Percentiles rank a stretch among this genome's conserved stretches.
Evolutionary conservation across 2,888 invertebrate species (phyloP).

Genomic region (Dryobota labecula): DNA sequence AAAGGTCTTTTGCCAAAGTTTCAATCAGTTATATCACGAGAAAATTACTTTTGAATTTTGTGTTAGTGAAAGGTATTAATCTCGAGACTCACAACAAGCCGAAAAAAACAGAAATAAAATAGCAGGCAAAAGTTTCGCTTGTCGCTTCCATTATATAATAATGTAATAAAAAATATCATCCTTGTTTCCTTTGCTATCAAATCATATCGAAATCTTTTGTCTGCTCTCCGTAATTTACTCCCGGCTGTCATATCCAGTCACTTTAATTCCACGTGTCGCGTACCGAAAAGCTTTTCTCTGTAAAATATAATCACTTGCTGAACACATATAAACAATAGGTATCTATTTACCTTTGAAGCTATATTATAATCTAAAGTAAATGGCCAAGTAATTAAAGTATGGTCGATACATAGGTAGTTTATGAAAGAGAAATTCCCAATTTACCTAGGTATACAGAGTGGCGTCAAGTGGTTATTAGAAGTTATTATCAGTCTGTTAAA

Average conservation of each 20-base stretch:
- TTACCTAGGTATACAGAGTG: no score
- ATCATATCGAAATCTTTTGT: conserved; percentile 8
- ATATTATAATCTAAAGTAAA: neutral
- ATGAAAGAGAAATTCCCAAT: no score
- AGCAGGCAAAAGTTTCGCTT: neutral
- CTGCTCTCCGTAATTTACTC: conserved; percentile 8
- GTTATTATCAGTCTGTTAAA: no score
- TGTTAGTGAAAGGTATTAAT: neutral
- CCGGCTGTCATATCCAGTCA: neutral
- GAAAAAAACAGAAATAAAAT: conserved; percentile 14
- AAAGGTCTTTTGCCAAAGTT: neutral
- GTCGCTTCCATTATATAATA: neutral
- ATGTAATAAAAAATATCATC: conserved; percentile 11
- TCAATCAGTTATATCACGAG: neutral
- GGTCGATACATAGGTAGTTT: neutral
- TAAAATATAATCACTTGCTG: neutral
- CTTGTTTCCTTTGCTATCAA: conserved; percentile 9
- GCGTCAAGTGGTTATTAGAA: no score
- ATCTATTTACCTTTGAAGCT: neutral
- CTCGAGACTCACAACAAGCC: neutral
- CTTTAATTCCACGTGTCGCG: neutral
- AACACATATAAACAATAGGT: neutral
- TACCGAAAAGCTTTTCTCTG: neutral
- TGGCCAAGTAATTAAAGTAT: neutral
- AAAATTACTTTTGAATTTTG: neutral